Percentiles rank a stretch among this genome's conserved stretches.
These are phyloP conservation scores for Drosophila fulvimacula DNA, from an alignment of 2,888 invertebrate genomes.

Conservation along the genomic window DNA sequence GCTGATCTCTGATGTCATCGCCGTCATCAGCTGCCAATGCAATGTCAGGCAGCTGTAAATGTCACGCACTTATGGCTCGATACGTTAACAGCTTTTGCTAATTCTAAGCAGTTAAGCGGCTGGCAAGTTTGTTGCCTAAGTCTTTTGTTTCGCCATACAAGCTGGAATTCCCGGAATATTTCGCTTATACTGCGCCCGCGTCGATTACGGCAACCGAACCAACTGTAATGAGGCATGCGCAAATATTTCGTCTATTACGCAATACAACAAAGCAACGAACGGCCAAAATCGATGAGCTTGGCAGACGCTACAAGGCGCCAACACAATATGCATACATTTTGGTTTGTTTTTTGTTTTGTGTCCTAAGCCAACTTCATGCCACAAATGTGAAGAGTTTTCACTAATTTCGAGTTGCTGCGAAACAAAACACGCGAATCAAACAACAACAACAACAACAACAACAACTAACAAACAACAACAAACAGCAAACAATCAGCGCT, in stretches of 20 bases:
- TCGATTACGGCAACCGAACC: constrained; percentile 72
- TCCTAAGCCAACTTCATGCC: constrained; percentile 65
- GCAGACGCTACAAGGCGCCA: constrained; percentile 60
- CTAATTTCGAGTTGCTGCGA: constrained; percentile 74
- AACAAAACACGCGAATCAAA: constrained; percentile 74
- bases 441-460: constrained; percentile 7
- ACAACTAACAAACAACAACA: constrained; percentile 31
- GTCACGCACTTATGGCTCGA: constrained; percentile 48
- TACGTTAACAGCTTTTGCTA: constrained; percentile 3
- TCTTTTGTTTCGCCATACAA: constrained; percentile 70
- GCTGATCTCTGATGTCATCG: constrained; percentile 75
- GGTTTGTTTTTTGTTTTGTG: constrained; percentile 30
- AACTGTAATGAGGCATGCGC: constrained; percentile 77
- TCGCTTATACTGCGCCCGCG: constrained; percentile 54
- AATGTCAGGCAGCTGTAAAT: constrained; percentile 49
- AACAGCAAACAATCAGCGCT: constrained; percentile 67
- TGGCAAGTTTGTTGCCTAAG: constrained; percentile 67
- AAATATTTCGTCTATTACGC: constrained; percentile 77
- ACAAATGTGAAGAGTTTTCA: constrained; percentile 77
- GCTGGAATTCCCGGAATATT: constrained; percentile 60
- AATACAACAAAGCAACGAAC: constrained; percentile 41
- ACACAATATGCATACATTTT: constrained; percentile 72
- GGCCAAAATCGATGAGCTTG: constrained; percentile 54
- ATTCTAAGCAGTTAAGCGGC: constrained; percentile 40
- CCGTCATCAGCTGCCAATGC: constrained; percentile 39